Evolutionary conservation across 2,888 invertebrate species (phyloP).

Genomic region (Suillia variegata): DNA sequence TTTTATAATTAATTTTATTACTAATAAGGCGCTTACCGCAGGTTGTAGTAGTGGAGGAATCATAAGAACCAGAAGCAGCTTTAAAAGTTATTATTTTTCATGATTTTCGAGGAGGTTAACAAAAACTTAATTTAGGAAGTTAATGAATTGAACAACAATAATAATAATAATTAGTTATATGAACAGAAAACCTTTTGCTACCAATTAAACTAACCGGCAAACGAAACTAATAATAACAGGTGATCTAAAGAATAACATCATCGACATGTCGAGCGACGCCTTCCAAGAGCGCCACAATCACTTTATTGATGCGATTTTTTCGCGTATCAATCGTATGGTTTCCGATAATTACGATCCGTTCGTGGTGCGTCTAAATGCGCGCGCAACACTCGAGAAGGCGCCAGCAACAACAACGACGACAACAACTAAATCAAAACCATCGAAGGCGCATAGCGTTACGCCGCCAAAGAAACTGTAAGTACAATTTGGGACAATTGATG

Average conservation of each 20-base stretch:
- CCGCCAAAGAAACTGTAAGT: conserved; percentile 54
- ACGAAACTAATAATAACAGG: too few species aligned
- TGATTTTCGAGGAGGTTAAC: too few species aligned
- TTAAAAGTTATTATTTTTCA: too few species aligned
- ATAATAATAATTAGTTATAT: too few species aligned
- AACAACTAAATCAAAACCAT: conserved; percentile 14
- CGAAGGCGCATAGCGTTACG: conserved; percentile 24
- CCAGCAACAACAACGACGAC: conserved; percentile 31
- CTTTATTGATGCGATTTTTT: conserved; percentile 82
- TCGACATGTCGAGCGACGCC: conserved; percentile 55
- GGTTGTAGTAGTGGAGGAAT: too few species aligned
- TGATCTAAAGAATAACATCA: conserved; percentile 58
- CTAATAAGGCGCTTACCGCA: too few species aligned
- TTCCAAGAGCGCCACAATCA: conserved; percentile 83
- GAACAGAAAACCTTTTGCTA: too few species aligned
- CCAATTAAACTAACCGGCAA: too few species aligned
- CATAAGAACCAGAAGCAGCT: too few species aligned
- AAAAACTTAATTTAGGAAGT: too few species aligned
- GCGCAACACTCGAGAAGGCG: conserved; percentile 31
- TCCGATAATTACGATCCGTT: conserved; percentile 84
- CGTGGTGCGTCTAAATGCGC: conserved; percentile 65
- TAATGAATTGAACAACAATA: too few species aligned
- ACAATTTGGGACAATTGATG: not conserved
- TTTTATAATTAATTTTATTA: too few species aligned
- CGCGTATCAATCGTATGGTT: conserved; percentile 80